Evolutionary conservation across 1,140 invertebrate genomes (phyloP).

Genomic region (Epicauta chinensis): DNA sequence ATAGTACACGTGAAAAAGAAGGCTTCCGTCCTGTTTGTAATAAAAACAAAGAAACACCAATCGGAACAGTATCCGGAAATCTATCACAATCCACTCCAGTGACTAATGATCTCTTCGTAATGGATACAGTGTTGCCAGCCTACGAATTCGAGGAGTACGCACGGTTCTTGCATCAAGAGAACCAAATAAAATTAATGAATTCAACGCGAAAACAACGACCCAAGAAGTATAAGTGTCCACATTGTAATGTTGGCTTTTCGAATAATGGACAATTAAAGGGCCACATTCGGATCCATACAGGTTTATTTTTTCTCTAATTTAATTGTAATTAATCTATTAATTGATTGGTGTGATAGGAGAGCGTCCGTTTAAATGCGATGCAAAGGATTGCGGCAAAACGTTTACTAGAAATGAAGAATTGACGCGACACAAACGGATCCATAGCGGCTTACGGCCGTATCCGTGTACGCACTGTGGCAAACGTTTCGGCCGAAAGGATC

Average conservation of each 20-base stretch:
- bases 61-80: conserved; percentile 32
- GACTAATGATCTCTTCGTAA: conserved; percentile 45
- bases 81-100: conserved; percentile 44
- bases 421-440: conserved; percentile 85
- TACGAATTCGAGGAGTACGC: conserved; percentile 59
- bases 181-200: conserved; percentile 54
- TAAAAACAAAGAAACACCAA: conserved; percentile 11
- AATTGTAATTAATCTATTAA: background rate
- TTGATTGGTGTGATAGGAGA: conserved; percentile 58
- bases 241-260: conserved; percentile 84
- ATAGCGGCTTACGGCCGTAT: conserved; percentile 76
- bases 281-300: conserved; percentile 86
- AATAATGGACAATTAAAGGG: conserved; percentile 91
- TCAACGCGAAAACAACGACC: conserved; percentile 67
- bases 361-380: conserved; percentile 79
- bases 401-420: conserved; percentile 92
- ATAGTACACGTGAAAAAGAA: conserved; percentile 37
- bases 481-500: conserved; percentile 83
- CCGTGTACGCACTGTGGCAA: conserved; percentile 75
- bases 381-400: conserved; percentile 75
- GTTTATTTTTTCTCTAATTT: conserved; percentile 44
- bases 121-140: conserved; percentile 49
- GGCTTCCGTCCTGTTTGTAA: conserved; percentile 5
- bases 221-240: conserved; percentile 82
- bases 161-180: conserved; percentile 57